Percentiles rank a stretch among this genome's conserved stretches.
These are phyloP conservation scores for Propithecus perrieri DNA, from an alignment of 2,797 vertebrate genomes.

Conservation along the genomic window DNA sequence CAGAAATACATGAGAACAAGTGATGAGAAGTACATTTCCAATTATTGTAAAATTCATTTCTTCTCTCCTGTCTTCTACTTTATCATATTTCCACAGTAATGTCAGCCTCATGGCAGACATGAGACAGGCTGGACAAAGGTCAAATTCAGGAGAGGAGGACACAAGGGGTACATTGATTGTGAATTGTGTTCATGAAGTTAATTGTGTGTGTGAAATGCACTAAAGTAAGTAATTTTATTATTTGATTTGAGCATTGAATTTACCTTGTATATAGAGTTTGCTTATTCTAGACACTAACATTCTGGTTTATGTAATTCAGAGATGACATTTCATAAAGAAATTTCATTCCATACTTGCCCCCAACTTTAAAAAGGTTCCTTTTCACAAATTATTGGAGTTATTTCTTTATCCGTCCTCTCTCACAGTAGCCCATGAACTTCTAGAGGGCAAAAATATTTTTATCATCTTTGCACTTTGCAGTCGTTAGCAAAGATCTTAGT, in stretches of 20 bases:
- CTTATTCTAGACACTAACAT: neutral
- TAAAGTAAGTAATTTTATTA: neutral
- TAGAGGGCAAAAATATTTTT: neutral
- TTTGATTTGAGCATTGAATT: neutral
- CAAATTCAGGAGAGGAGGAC: neutral
- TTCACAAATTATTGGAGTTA: neutral
- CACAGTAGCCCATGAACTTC: neutral
- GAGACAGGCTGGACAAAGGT: neutral
- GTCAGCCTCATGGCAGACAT: neutral
- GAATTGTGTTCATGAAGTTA: neutral
- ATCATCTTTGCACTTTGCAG: neutral
- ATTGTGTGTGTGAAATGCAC: neutral
- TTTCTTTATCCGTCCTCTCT: constrained; percentile 16
- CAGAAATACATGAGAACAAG: neutral
- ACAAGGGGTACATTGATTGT: accelerated
- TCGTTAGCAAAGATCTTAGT: constrained; percentile 46
- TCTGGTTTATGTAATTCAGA: neutral
- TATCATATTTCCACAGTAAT: neutral
- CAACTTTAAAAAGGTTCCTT: neutral
- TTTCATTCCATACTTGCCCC: neutral
- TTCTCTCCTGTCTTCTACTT: neutral
- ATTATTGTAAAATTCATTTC: neutral
- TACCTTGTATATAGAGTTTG: neutral
- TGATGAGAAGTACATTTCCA: neutral
- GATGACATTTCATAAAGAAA: neutral